Conservation (phyloP, 2,888 invertebrate genomes). For the Gibbula magus region DNA sequence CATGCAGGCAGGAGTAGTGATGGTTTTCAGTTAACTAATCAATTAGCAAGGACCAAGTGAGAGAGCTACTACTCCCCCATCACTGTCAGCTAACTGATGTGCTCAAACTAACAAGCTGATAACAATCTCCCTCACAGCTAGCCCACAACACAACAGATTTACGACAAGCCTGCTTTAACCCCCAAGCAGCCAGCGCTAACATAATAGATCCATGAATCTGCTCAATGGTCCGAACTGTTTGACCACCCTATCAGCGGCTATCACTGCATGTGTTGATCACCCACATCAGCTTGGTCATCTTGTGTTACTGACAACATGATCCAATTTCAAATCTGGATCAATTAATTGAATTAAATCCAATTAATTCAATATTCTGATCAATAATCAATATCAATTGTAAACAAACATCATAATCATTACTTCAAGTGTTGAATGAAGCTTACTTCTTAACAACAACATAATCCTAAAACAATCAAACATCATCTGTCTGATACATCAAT, state of each 20-base stretch:
- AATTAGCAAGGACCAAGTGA: not conserved
- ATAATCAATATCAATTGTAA: no score
- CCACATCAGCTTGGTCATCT: no score
- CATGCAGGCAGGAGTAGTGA: not conserved
- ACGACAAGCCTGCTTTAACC: constrained; percentile 5
- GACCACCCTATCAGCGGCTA: not conserved
- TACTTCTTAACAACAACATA: no score
- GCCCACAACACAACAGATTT: not conserved
- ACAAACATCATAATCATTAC: no score
- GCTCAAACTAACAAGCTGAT: not conserved
- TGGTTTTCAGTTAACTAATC: not conserved
- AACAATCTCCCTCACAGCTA: not conserved
- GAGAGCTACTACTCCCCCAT: not conserved
- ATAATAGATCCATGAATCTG: not conserved
- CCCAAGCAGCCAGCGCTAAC: not conserved
- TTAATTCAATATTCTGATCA: no score
- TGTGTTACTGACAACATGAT: no score
- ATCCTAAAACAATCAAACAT: no score
- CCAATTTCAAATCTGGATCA: no score
- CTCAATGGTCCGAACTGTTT: not conserved
- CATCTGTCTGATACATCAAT: no score
- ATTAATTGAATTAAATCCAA: no score
- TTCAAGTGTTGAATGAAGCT: no score
- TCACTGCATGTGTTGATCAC: no score
- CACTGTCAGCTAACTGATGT: not conserved